A percentile compares a stretch with the other conserved stretches of the same genome.
Conservation (phyloP, 2,113 vertebrate genomes). For the Coptodon bakossiorum region DNA sequence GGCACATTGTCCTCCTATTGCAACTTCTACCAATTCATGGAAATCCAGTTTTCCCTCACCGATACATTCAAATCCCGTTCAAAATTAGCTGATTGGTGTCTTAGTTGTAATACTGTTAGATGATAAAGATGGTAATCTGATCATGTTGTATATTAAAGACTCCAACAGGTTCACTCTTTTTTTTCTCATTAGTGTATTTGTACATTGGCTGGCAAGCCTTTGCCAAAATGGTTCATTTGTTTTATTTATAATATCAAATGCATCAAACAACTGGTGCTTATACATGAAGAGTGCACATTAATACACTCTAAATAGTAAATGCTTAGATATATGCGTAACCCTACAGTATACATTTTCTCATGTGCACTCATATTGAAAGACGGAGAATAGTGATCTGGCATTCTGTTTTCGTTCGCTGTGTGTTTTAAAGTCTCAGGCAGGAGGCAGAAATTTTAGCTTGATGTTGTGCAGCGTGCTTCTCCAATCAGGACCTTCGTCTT, state of each 20-base stretch:
- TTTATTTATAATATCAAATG: background rate
- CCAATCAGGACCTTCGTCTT: constrained; percentile 58
- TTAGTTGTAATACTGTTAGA: background rate
- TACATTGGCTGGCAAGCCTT: background rate
- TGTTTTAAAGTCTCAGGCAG: constrained; percentile 48
- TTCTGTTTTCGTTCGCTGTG: constrained; percentile 46
- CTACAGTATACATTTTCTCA: background rate
- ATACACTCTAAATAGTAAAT: background rate
- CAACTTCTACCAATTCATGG: background rate
- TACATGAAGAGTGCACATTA: background rate
- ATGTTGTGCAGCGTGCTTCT: constrained; percentile 44
- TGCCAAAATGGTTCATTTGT: background rate
- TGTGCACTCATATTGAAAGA: background rate
- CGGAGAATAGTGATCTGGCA: constrained; percentile 54
- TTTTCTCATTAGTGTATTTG: background rate
- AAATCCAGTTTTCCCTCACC: background rate
- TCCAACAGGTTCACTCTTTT: background rate
- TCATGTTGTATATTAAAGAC: background rate
- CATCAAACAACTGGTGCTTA: background rate
- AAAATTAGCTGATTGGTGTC: background rate
- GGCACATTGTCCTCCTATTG: background rate
- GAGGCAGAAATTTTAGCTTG: constrained; percentile 54
- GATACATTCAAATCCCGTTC: rapidly evolving
- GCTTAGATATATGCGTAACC: background rate
- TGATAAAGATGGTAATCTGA: background rate